Conservation (phyloP, 2,888 invertebrate genomes). For the Candidula unifasciata region DNA sequence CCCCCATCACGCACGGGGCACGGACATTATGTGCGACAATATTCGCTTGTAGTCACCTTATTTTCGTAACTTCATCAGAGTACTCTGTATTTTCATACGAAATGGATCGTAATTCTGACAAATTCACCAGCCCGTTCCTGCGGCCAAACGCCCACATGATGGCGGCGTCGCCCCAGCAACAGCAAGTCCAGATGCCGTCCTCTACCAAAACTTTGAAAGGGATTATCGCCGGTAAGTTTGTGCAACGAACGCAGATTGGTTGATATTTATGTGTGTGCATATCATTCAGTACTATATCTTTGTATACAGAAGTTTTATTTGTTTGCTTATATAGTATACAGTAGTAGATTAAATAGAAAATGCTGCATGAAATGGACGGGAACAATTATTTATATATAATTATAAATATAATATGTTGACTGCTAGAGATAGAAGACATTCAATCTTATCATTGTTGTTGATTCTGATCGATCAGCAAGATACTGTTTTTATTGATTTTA, state of each 20-base stretch:
- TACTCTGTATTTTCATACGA: background rate
- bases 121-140: conserved; percentile 60
- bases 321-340: background rate
- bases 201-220: conserved; percentile 88
- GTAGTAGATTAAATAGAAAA: no score
- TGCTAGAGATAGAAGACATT: no score
- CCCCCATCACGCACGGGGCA: no score
- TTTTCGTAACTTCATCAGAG: no score
- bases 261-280: no score
- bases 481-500: no score
- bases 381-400: no score
- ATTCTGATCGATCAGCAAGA: no score
- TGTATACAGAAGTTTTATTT: background rate
- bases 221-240: conserved; percentile 87
- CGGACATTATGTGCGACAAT: background rate
- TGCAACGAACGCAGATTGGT: no score
- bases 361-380: no score
- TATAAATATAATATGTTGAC: no score
- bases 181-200: conserved; percentile 61
- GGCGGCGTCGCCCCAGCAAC: conserved; percentile 57
- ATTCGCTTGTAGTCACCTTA: background rate
- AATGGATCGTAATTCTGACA: conserved; percentile 60
- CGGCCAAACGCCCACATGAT: conserved; percentile 58
- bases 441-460: no score
- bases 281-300: background rate